Conservation (phyloP, 2,113 vertebrate genomes). For the Gambusia holbrooki region DNA sequence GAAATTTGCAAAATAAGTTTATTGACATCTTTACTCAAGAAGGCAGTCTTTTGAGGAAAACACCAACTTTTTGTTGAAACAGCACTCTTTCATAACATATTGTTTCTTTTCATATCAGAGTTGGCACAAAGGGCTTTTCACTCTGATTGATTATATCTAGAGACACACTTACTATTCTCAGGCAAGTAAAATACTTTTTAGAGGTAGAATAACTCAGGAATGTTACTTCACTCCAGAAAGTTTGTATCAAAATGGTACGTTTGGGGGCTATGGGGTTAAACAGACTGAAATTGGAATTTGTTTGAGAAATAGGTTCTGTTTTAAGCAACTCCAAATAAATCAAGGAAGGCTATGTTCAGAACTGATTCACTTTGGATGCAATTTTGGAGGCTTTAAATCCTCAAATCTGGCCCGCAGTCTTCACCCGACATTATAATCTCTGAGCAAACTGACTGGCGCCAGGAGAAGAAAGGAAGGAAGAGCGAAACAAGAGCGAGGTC, state of each 20-base stretch:
- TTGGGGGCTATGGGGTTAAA: not conserved
- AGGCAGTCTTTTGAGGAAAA: too few relatives aligned
- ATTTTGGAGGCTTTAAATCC: slow-evolving; percentile 20
- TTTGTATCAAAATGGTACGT: not conserved
- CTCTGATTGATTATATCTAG: too few relatives aligned
- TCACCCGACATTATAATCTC: slow-evolving; percentile 73
- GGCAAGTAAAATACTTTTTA: too few relatives aligned
- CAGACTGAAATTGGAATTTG: not conserved
- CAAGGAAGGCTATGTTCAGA: not conserved
- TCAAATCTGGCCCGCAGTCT: slow-evolving; percentile 53
- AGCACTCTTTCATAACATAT: too few relatives aligned
- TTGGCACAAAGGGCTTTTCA: too few relatives aligned
- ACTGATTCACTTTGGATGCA: slow-evolving; percentile 41
- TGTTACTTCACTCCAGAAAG: too few relatives aligned
- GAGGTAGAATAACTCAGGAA: too few relatives aligned
- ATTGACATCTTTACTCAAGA: too few relatives aligned
- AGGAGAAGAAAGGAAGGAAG: slow-evolving; percentile 55
- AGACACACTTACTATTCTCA: too few relatives aligned
- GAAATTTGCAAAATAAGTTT: not conserved
- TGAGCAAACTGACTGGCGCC: slow-evolving; percentile 74
- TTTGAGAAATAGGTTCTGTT: not conserved
- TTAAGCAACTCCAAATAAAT: not conserved
- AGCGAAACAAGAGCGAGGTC: slow-evolving; percentile 49
- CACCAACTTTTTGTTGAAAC: too few relatives aligned
- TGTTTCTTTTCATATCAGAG: too few relatives aligned